These are phyloP conservation scores for Zootoca vivipara DNA, from an alignment of 2,113 vertebrate genomes.

Conservation along the genomic window DNA sequence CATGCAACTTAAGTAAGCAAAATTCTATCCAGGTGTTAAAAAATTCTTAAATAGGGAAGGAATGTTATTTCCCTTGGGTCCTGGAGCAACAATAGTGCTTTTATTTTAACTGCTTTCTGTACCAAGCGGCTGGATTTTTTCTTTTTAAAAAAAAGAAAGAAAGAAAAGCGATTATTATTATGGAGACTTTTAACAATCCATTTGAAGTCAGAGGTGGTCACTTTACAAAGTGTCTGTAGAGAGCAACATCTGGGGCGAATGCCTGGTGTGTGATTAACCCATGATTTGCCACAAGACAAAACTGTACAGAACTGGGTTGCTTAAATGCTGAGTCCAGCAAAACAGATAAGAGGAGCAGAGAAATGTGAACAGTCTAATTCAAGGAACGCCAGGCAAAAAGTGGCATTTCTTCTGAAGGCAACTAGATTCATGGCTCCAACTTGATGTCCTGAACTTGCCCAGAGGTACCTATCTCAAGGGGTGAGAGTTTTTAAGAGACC, in stretches of 20 bases:
- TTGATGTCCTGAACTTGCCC: background rate
- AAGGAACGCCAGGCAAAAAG: background rate
- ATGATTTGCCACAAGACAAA: background rate
- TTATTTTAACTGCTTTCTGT: conserved; percentile 66
- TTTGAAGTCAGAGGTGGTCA: conserved; percentile 9
- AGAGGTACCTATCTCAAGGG: background rate
- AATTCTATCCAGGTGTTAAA: conserved; percentile 73
- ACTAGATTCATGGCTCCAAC: background rate
- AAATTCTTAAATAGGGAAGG: conserved; percentile 65
- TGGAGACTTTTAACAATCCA: conserved; percentile 32
- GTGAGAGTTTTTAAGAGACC: no score
- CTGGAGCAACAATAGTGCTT: conserved; percentile 71
- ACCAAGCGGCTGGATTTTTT: conserved; percentile 49
- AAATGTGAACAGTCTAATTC: background rate
- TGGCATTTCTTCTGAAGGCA: background rate
- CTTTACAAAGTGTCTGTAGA: conserved; percentile 32
- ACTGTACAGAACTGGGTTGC: background rate
- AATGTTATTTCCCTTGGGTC: conserved; percentile 73
- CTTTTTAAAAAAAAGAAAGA: background rate
- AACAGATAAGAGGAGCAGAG: conserved; percentile 1
- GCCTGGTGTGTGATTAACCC: background rate
- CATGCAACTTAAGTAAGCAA: conserved; percentile 65
- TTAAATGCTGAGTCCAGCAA: background rate
- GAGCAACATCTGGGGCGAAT: conserved; percentile 43
- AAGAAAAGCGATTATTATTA: background rate